phyloP scores from a whole-genome alignment of 2,888 invertebrate genomes.

The Masnerella sp. region DNA sequence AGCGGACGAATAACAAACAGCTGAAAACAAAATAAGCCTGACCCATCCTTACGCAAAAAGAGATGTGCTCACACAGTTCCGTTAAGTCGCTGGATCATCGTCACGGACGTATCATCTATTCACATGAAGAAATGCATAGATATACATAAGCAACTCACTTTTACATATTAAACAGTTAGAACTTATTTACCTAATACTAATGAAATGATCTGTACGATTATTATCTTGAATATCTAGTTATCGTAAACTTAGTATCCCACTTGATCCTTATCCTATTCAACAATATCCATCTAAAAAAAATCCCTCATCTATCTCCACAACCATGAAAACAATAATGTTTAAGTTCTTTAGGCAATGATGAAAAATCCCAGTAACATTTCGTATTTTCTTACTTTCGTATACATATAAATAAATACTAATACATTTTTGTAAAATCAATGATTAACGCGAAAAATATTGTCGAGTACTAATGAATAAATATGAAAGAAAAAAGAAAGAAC shows the following conservation, averaged over 20 bases:
- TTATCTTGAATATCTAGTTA: slow-evolving; percentile 76
- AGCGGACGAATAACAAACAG: slow-evolving; percentile 74
- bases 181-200: slow-evolving; percentile 75
- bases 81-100: slow-evolving; percentile 68
- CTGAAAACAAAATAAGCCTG: slow-evolving; percentile 71
- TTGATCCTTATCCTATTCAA: slow-evolving; percentile 59
- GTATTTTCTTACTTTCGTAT: slow-evolving; percentile 77
- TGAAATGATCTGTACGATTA: slow-evolving; percentile 75
- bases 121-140: slow-evolving; percentile 67
- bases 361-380: slow-evolving; percentile 76
- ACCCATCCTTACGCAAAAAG: slow-evolving; percentile 71
- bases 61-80: slow-evolving; percentile 68
- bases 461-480: slow-evolving; percentile 72
- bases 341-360: slow-evolving; percentile 71
- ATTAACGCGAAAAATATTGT: slow-evolving; percentile 68
- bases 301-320: slow-evolving; percentile 45
- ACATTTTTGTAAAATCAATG: slow-evolving; percentile 74
- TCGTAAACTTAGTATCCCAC: slow-evolving; percentile 73
- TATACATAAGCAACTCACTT: slow-evolving; percentile 73
- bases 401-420: slow-evolving; percentile 62
- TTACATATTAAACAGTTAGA: slow-evolving; percentile 71
- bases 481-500: slow-evolving; percentile 51
- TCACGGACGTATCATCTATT: slow-evolving; percentile 70
- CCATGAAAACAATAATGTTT: slow-evolving; percentile 71
- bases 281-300: slow-evolving; percentile 54